Evolutionary conservation across 1,140 invertebrate species (phyloP).

Genomic region (Cotesia vestalis): DNA sequence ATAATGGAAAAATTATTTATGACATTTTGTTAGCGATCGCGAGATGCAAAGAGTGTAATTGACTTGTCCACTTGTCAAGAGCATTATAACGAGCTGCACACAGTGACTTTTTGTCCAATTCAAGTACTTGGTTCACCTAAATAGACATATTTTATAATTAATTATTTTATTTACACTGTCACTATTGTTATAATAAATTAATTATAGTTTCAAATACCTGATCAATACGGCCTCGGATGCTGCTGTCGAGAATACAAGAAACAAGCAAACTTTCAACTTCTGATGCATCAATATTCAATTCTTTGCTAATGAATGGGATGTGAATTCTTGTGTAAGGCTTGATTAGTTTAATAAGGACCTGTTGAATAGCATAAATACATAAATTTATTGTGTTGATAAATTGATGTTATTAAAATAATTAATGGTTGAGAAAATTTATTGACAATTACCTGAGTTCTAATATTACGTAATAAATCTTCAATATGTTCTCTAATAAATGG

Average conservation of each 20-base stretch:
- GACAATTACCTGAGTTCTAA: constrained; percentile 83
- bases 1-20: constrained; percentile 56
- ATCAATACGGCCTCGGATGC: constrained; percentile 96
- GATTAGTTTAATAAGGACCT: constrained; percentile 96
- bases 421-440: not conserved
- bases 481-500: constrained; percentile 99
- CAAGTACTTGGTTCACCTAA: constrained; percentile 89
- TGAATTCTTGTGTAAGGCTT: constrained; percentile 98
- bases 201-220: constrained; percentile 68
- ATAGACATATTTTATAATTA: constrained; percentile 38
- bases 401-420: not conserved
- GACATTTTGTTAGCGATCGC: constrained; percentile 91
- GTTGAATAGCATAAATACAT: constrained; percentile 36
- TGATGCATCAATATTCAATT: constrained; percentile 93
- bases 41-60: constrained; percentile 86
- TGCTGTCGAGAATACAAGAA: constrained; percentile 98
- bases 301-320: constrained; percentile 97
- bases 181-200: constrained; percentile 13
- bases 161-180: constrained; percentile 14
- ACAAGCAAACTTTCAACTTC: constrained; percentile 98
- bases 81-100: constrained; percentile 90
- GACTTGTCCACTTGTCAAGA: constrained; percentile 95
- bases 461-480: constrained; percentile 96
- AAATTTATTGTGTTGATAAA: not conserved
- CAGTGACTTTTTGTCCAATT: constrained; percentile 83